Conservation (phyloP, 2,113 vertebrate genomes). For the Eulemur rufifrons region DNA sequence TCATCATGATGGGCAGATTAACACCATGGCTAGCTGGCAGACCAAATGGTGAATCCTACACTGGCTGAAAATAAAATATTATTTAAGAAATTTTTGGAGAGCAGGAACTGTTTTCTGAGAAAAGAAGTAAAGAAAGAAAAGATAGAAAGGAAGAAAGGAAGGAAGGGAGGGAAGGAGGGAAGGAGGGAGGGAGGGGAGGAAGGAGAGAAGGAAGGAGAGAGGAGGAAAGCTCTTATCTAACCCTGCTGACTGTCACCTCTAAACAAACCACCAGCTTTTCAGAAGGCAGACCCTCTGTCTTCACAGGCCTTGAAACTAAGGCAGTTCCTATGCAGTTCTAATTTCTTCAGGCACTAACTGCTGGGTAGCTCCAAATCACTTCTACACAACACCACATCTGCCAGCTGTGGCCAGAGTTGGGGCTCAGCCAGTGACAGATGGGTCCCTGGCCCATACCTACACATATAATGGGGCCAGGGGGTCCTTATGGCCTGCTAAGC, state of each 20-base stretch:
- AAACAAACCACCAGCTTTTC: neutral
- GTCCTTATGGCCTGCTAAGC: neutral
- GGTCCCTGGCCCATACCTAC: neutral
- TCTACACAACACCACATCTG: neutral
- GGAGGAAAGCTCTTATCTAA: too few species aligned
- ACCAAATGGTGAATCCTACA: neutral
- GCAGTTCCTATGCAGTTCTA: neutral
- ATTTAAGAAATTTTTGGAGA: neutral
- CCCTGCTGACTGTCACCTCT: neutral
- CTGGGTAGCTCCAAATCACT: too few species aligned
- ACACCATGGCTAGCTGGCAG: neutral
- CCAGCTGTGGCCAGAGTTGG: neutral
- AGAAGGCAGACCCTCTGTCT: neutral
- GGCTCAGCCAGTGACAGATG: neutral
- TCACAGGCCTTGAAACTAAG: neutral
- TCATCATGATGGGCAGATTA: neutral
- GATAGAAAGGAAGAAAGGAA: too few species aligned
- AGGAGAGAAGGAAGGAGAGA: too few species aligned
- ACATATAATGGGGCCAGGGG: neutral
- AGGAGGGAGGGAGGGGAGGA: too few species aligned
- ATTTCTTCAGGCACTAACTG: neutral
- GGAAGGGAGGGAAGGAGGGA: too few species aligned
- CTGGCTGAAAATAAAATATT: neutral
- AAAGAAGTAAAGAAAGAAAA: too few species aligned
- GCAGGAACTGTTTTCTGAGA: neutral